Base-by-base conservation (phyloP, 2,113 vertebrate species). In the Tricholaema leucomelas region DNA sequence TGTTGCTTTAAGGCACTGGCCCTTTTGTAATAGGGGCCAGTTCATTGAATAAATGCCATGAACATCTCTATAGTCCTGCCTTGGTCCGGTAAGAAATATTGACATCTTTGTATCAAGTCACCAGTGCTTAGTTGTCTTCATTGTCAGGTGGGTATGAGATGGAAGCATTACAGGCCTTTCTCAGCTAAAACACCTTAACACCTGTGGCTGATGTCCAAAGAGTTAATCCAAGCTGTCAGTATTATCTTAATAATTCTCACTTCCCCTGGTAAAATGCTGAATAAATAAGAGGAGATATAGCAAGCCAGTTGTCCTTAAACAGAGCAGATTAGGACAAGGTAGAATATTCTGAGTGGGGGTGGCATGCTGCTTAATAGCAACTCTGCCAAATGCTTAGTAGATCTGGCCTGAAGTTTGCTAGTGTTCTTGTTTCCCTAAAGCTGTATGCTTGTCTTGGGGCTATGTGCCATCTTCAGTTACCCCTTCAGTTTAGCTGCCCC, bases 401-500 rank as follows among this genome's bases (percentile, higher is more conserved):
- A 6, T 58, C 23, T 55, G 67, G 9, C 44, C 63, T 59, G 65
- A 48, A 66, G 33, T 54, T 66, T 91, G 25, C 30, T 20, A 15
- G 18, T 6, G 2, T 69, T 79, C 35, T 81, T 14, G 16, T 64
- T 79, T 54, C 58, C 30, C 21, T 28, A 72, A 65, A 21, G 40
- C 17, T 2, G 2, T 5, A 12, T 64, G 27, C 31, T 66, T 44
- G 40, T 9, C 18, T 55, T 1, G 0, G 35, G 40, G 13, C 40
- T 40, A 40, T 40, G 15, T 40, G 40, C 40, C 14, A 15, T 15
- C 40, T 40, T 40, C 40, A 40, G 40, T 40, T 40, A 40, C 40
- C 11, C 4, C 12, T 66, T 48, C 36, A 44, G 33, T 85, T 85
- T 31, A 79, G 67, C 36, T 14, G 72, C 28, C 19, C 24, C 15